phyloP scores from a whole-genome alignment of 2,888 invertebrate species.

The Chalcis sispes region DNA sequence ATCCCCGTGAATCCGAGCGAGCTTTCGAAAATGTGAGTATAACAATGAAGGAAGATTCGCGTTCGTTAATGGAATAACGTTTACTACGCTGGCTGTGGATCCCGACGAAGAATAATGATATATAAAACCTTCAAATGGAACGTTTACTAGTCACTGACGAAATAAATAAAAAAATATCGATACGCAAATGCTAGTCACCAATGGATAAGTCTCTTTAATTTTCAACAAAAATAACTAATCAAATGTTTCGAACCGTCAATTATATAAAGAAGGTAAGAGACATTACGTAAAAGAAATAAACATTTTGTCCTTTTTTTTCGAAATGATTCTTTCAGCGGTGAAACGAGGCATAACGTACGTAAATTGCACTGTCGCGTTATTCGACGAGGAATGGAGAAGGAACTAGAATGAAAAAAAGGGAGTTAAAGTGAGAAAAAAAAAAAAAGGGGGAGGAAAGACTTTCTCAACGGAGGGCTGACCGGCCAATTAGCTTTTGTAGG shows the following conservation, averaged over 20 bases:
- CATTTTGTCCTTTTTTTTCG: background rate
- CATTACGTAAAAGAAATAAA: background rate
- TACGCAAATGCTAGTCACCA: too few relatives aligned
- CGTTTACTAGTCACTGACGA: too few relatives aligned
- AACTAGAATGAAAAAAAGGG: too few relatives aligned
- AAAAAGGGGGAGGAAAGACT: slow-evolving; percentile 6
- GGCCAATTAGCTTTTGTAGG: slow-evolving; percentile 69
- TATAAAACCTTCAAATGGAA: too few relatives aligned
- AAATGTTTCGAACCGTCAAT: background rate
- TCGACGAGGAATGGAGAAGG: background rate
- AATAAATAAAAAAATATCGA: too few relatives aligned
- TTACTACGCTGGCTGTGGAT: too few relatives aligned
- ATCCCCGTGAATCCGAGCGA: too few relatives aligned
- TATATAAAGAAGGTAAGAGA: background rate
- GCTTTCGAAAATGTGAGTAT: too few relatives aligned
- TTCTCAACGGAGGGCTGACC: slow-evolving; percentile 63
- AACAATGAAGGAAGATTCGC: too few relatives aligned
- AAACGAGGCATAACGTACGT: background rate
- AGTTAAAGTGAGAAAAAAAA: slow-evolving; percentile 9
- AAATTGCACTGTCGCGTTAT: slow-evolving; percentile 25
- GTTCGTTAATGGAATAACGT: too few relatives aligned
- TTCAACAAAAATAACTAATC: slow-evolving; percentile 11
- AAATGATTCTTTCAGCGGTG: background rate
- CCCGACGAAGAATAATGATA: too few relatives aligned
- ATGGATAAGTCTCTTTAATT: too few relatives aligned